phyloP scores from a whole-genome alignment of 2,888 invertebrate species.

The Andrena flavipes region DNA sequence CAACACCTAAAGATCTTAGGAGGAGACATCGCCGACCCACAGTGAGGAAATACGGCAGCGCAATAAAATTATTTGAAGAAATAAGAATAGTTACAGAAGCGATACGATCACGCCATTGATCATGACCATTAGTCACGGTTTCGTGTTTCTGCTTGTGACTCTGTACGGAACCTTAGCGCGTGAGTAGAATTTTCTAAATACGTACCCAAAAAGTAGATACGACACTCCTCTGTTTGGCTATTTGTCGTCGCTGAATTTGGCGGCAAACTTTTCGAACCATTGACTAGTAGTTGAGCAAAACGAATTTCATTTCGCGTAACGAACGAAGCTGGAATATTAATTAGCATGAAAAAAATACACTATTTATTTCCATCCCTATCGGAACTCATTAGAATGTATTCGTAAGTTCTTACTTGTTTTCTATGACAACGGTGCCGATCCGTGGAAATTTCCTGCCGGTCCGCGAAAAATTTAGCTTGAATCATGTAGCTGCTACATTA shows the following conservation, averaged over 20 bases:
- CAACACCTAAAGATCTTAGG: not conserved
- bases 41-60: not conserved
- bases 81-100: not conserved
- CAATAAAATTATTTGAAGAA: not conserved
- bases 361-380: too few species aligned
- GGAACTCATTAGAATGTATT: too few species aligned
- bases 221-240: not conserved
- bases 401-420: too few species aligned
- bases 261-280: not conserved
- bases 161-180: constrained; percentile 38
- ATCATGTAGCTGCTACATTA: too few species aligned
- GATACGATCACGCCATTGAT: not conserved
- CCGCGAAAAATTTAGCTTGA: too few species aligned
- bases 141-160: constrained; percentile 21
- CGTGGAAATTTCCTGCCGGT: too few species aligned
- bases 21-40: not conserved
- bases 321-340: too few species aligned
- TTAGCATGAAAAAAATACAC: too few species aligned
- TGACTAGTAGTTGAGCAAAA: not conserved
- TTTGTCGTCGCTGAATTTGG: not conserved
- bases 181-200: constrained; percentile 34
- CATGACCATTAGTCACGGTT: constrained; percentile 23
- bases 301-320: not conserved
- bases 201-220: not conserved
- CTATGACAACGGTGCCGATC: too few species aligned